Evolutionary conservation across 2,888 invertebrate genomes (phyloP), one percentile per base, ranked within the genome.

Genomic region (Cepaea hortensis): DNA sequence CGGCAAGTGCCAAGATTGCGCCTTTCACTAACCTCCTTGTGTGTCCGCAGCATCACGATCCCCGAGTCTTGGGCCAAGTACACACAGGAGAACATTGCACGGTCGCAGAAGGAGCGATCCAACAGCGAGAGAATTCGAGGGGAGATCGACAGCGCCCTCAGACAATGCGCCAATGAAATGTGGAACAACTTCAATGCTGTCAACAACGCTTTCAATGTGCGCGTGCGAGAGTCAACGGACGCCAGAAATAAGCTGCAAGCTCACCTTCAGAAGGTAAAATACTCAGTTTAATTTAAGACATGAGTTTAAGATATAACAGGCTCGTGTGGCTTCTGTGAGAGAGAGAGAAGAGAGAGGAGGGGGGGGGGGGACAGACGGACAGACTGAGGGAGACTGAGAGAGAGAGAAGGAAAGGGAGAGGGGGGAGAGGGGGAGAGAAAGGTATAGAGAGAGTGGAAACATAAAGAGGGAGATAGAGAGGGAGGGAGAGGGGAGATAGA

Each of bases 1-100:
- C 35, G 35, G 35, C 35, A 35, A 35, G 35, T 35, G 35, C 35
- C 35, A 35, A 35, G 35, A 35, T 18, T 20, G 6, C 75, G 15
- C 18, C 20, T 48, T 76, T 50, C 2, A 50, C 50, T 9, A 55
- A 55, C 55, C 55, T 55, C 50, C 4, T 50, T 1, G 18, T 72
- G 72, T 65, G 15, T 68, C 35, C 55, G 7, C 91, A 96, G 96
- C 18, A 96, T 97, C 90, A 97, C 97, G 92, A 97, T 97, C 90
- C 94, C 94, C 9, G 91, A 93, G 77, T 93, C 94, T 7, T 95
- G 95, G 95, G 92, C 93, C 15, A 91, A 93, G 87, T 94, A 93
- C 91, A 93, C 94, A 70, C 94, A 95, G 87, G 93, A 94, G 89
- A 94, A 95, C 90, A 94, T 95, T 85, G 91, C 92, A 61, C 87